Conservation (phyloP, 2,888 invertebrate species). For the Smittia aterrima region DNA sequence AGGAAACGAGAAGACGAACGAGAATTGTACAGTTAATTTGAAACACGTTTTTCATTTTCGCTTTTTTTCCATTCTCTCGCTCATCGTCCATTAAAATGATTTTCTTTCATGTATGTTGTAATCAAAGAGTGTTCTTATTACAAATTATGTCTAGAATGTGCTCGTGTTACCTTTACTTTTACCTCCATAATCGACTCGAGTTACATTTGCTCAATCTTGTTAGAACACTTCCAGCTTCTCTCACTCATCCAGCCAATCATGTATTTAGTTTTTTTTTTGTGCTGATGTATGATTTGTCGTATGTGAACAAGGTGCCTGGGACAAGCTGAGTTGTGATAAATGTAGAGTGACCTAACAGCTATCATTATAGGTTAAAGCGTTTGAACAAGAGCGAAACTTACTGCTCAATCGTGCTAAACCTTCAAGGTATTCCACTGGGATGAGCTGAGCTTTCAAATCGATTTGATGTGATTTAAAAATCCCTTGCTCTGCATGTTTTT, state of each 20-base stretch:
- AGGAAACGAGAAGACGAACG: neutral
- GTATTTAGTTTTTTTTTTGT: slow-evolving; percentile 6
- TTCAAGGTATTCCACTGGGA: no score
- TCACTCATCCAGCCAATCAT: neutral
- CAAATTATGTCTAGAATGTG: slow-evolving; percentile 21
- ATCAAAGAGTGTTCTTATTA: slow-evolving; percentile 19
- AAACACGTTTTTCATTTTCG: slow-evolving; percentile 36
- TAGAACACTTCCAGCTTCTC: neutral
- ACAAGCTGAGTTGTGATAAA: slow-evolving; percentile 10
- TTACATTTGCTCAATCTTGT: slow-evolving; percentile 6
- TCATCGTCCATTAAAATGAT: slow-evolving; percentile 1
- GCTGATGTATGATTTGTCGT: slow-evolving; percentile 26
- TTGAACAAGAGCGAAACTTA: neutral
- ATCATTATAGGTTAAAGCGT: no score
- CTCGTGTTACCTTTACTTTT: slow-evolving; percentile 1
- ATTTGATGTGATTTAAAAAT: no score
- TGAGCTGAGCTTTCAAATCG: no score
- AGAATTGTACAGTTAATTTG: slow-evolving; percentile 36
- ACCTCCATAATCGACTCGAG: neutral
- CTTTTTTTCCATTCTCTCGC: slow-evolving; percentile 8
- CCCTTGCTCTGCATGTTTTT: no score
- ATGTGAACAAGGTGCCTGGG: slow-evolving; percentile 19
- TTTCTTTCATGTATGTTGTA: slow-evolving; percentile 20
- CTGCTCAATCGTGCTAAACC: no score
- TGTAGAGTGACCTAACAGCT: neutral